phyloP scores from a whole-genome alignment of 2,797 vertebrate genomes.

The Neosalanx taihuensis region DNA sequence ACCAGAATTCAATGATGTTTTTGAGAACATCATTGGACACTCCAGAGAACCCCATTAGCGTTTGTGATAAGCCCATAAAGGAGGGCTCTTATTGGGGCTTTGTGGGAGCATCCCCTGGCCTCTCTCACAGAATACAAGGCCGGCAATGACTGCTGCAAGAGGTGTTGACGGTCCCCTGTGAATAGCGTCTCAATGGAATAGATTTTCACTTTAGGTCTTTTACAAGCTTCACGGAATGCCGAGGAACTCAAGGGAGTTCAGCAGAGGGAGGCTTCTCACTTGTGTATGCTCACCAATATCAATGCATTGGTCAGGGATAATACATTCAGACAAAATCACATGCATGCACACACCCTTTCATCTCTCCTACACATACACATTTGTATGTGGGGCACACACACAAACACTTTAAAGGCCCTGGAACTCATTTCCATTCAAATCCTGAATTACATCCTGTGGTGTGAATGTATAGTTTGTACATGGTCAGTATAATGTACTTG shows the following conservation, averaged over 20 bases:
- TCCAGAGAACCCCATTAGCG: neutral
- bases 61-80: conserved; percentile 5
- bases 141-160: neutral
- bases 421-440: no score
- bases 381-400: neutral
- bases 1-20: neutral
- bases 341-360: neutral
- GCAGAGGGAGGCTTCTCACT: neutral
- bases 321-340: neutral
- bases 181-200: neutral
- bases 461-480: no score
- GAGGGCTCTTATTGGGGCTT: neutral
- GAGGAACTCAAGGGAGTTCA: neutral
- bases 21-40: neutral
- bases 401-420: no score
- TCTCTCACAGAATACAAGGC: no score
- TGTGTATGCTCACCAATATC: neutral
- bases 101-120: conserved; percentile 2
- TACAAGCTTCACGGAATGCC: neutral
- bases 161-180: neutral
- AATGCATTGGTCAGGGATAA: neutral
- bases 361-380: neutral
- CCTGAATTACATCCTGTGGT: no score
- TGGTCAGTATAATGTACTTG: no score
- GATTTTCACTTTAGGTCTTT: neutral